A percentile compares a stretch with the other conserved stretches of the same genome.
These are phyloP conservation scores for Abrostola tripartita DNA, from an alignment of 2,888 invertebrate genomes.

Conservation along the genomic window DNA sequence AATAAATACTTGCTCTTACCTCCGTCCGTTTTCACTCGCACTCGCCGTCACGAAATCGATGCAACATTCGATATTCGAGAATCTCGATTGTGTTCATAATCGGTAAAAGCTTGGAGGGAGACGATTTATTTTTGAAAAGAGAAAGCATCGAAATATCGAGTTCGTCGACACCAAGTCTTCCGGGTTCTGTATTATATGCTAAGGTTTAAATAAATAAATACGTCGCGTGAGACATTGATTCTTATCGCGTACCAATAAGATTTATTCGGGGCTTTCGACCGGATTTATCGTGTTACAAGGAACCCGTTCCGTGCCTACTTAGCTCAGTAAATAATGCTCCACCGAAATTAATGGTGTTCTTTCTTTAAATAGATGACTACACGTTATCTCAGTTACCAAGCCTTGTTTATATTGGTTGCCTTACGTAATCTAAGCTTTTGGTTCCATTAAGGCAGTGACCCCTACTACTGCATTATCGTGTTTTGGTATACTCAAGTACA, in stretches of 20 bases:
- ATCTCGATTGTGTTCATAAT: constrained; percentile 52
- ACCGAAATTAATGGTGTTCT: constrained; percentile 84
- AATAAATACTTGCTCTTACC: constrained; percentile 66
- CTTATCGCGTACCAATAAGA: constrained; percentile 85
- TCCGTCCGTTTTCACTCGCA: constrained; percentile 67
- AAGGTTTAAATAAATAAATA: constrained; percentile 79
- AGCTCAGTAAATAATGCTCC: constrained; percentile 85
- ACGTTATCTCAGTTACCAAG: constrained; percentile 80
- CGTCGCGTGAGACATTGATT: constrained; percentile 86
- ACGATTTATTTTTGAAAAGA: constrained; percentile 62
- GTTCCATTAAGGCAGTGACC: constrained; percentile 73
- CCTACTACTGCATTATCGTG: constrained; percentile 60
- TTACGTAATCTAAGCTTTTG: constrained; percentile 82
- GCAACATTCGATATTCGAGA: constrained; percentile 48
- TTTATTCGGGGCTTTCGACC: constrained; percentile 84
- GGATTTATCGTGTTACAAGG: constrained; percentile 83
- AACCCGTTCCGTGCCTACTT: constrained; percentile 87
- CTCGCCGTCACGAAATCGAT: constrained; percentile 55
- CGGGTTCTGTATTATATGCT: constrained; percentile 75
- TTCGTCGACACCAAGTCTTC: constrained; percentile 76
- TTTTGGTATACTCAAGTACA: constrained; percentile 28
- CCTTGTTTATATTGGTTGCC: constrained; percentile 78
- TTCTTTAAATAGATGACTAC: constrained; percentile 88
- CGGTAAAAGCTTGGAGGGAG: constrained; percentile 44
- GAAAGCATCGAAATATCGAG: constrained; percentile 72